A percentile compares a stretch with the other conserved stretches of the same genome.
These are phyloP conservation scores for Eudemis profundana DNA, from an alignment of 2,888 invertebrate genomes.

Conservation along the genomic window DNA sequence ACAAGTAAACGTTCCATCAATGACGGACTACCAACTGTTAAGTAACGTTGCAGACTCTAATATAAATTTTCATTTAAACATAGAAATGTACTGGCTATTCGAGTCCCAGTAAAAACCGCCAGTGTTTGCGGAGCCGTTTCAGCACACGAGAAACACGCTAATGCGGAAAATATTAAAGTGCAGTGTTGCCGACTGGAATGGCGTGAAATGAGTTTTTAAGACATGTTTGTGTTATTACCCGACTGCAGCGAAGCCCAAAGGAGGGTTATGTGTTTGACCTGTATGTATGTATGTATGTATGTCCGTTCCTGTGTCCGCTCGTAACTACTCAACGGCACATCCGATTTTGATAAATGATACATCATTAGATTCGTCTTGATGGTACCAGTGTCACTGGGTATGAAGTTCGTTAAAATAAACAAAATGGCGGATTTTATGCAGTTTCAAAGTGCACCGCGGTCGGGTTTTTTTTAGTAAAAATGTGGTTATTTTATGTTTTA, in stretches of 20 bases:
- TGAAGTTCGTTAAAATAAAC: too few species aligned
- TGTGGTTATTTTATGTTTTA: too few species aligned
- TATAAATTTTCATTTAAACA: constrained; percentile 30
- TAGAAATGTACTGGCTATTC: constrained; percentile 19
- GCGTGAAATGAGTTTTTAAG: constrained; percentile 37
- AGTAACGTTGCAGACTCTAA: constrained; percentile 2
- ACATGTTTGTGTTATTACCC: constrained; percentile 32
- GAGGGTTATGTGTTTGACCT: not conserved
- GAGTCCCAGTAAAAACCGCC: constrained; percentile 23
- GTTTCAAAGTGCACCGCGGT: too few species aligned
- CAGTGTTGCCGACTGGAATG: constrained; percentile 21
- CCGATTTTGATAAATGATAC: too few species aligned
- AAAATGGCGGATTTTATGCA: too few species aligned
- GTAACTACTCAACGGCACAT: too few species aligned
- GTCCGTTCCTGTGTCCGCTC: too few species aligned
- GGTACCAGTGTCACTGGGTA: too few species aligned
- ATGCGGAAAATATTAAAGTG: constrained; percentile 43
- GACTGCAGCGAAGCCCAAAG: too few species aligned
- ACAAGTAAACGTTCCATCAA: not conserved
- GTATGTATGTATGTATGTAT: not conserved
- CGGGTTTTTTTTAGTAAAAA: too few species aligned
- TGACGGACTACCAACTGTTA: not conserved
- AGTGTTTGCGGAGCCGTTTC: constrained; percentile 26
- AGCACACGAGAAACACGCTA: constrained; percentile 35
- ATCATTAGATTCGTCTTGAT: too few species aligned